phyloP scores from a whole-genome alignment of 2,113 vertebrate species.

The Proterorhinus semilunaris region DNA sequence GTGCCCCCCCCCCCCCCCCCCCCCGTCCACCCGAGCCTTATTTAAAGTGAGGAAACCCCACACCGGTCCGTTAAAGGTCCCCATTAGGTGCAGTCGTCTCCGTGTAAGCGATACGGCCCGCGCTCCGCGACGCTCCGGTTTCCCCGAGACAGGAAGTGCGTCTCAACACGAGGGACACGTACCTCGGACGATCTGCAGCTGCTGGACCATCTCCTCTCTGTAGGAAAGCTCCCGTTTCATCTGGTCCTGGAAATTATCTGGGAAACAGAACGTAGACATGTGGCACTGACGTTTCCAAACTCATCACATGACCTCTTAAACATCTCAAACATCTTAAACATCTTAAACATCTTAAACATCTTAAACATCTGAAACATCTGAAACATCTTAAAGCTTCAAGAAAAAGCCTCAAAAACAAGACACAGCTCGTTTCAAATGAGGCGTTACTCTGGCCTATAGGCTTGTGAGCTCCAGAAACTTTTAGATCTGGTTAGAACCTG shows the following conservation, averaged over 20 bases:
- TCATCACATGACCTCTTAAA: too few species aligned
- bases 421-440: too few species aligned
- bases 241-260: slow-evolving; percentile 99
- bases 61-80: slow-evolving; percentile 66
- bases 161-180: slow-evolving; percentile 62
- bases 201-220: slow-evolving; percentile 98
- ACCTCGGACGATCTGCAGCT: slow-evolving; percentile 98
- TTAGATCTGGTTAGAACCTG: too few species aligned
- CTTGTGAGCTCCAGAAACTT: too few species aligned
- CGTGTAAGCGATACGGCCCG: slow-evolving; percentile 73
- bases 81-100: slow-evolving; percentile 68
- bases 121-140: too few species aligned
- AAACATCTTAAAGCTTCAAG: too few species aligned
- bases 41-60: slow-evolving; percentile 71
- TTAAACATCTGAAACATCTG: too few species aligned
- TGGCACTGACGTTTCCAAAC: background rate
- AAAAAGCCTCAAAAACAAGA: too few species aligned
- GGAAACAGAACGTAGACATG: slow-evolving; percentile 48
- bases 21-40: slow-evolving; percentile 64
- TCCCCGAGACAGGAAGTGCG: slow-evolving; percentile 1
- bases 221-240: slow-evolving; percentile 99
- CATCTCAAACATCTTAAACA: too few species aligned
- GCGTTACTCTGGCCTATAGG: too few species aligned
- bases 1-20: slow-evolving; percentile 17
- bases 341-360: too few species aligned